A percentile compares a stretch with the other conserved stretches of the same genome.
Conservation (phyloP, 2,888 invertebrate species). For the Villa cingulata region DNA sequence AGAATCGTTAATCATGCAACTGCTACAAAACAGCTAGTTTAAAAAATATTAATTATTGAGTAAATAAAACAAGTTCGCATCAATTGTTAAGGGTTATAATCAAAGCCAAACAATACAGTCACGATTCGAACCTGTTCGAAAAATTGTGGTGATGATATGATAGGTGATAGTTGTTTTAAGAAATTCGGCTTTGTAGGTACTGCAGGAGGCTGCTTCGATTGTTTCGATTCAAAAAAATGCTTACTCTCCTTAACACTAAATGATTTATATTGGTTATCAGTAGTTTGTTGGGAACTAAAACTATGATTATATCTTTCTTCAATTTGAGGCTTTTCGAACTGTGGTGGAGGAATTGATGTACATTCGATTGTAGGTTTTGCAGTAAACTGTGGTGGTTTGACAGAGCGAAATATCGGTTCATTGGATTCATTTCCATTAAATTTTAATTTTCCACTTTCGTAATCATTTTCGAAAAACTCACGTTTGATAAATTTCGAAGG, state of each 20-base stretch:
- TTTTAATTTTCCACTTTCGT: constrained; percentile 56
- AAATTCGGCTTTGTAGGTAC: constrained; percentile 9
- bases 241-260: constrained; percentile 22
- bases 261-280: constrained; percentile 29
- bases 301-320: constrained; percentile 19
- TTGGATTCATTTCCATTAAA: constrained; percentile 51
- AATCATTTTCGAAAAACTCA: constrained; percentile 48
- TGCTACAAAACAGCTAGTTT: neutral
- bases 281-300: constrained; percentile 49
- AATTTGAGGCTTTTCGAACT: constrained; percentile 31
- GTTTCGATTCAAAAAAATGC: constrained; percentile 19
- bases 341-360: constrained; percentile 40
- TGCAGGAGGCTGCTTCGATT: constrained; percentile 12
- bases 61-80: neutral
- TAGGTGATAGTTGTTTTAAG: constrained; percentile 19
- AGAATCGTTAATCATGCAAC: neutral
- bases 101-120: neutral
- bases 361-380: constrained; percentile 43
- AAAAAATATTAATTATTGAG: neutral
- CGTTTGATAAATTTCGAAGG: constrained; percentile 45
- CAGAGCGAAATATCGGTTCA: constrained; percentile 43
- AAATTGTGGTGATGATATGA: constrained; percentile 12
- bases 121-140: constrained; percentile 31
- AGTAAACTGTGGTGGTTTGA: constrained; percentile 38
- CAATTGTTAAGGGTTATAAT: neutral